A percentile compares a stretch with the other conserved stretches of the same genome.
Conservation (phyloP, 2,113 vertebrate genomes). For the Trichomycterus rosablanca region DNA sequence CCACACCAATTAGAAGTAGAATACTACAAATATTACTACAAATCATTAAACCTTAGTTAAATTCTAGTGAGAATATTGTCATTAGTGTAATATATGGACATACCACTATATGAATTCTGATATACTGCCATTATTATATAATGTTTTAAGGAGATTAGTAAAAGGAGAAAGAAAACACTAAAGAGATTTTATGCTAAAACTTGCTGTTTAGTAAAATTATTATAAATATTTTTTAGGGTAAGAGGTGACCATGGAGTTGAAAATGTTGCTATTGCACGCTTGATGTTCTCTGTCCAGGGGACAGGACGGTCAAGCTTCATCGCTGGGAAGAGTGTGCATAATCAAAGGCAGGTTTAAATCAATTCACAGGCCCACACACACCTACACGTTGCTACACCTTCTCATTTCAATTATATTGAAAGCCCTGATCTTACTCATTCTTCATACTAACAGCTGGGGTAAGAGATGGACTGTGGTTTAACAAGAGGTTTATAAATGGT, state of each 20-base stretch:
- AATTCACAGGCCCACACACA: neutral
- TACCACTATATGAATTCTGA: too few species aligned
- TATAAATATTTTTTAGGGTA: neutral
- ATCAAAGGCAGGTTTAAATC: neutral
- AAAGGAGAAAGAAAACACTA: too few species aligned
- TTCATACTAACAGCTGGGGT: neutral
- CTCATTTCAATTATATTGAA: neutral
- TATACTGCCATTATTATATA: too few species aligned
- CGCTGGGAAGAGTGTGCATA: neutral
- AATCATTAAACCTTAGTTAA: too few species aligned
- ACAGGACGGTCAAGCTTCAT: slow-evolving; percentile 4
- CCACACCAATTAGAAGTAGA: too few species aligned
- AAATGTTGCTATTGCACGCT: neutral
- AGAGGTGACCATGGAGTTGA: neutral
- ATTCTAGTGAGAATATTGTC: too few species aligned
- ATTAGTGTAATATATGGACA: too few species aligned
- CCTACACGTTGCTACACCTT: neutral
- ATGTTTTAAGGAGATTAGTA: too few species aligned
- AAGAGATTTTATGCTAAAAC: too few species aligned
- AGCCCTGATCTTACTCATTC: neutral
- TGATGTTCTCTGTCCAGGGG: neutral
- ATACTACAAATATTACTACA: too few species aligned
- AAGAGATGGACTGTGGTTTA: neutral
- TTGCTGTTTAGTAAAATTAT: neutral
- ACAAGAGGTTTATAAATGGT: neutral